Conservation (phyloP, 2,797 vertebrate species). For the Thamnophis elegans region DNA sequence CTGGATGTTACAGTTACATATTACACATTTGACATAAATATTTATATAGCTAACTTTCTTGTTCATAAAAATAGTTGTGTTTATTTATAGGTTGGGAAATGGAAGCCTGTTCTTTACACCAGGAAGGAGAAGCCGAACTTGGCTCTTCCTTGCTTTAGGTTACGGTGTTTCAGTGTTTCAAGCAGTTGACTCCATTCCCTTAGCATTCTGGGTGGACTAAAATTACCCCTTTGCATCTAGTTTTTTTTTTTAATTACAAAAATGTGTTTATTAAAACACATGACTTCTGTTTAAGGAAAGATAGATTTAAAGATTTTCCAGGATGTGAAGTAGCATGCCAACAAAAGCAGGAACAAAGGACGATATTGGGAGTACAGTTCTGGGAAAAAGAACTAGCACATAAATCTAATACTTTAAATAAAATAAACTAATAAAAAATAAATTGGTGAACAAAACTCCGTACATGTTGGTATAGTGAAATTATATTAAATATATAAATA, state of each 20-base stretch:
- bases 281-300: not conserved
- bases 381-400: slow-evolving; percentile 3
- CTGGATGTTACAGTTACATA: not conserved
- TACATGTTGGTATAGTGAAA: not conserved
- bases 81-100: not conserved
- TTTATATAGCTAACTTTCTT: not conserved
- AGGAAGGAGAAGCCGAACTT: not conserved
- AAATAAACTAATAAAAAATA: not conserved
- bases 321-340: slow-evolving; percentile 5
- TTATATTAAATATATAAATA: not conserved
- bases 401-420: not conserved
- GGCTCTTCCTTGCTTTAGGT: not conserved
- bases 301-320: not conserved
- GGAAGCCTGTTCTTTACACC: not conserved
- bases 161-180: not conserved
- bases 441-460: slow-evolving; percentile 17
- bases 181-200: not conserved
- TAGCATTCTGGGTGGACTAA: not conserved
- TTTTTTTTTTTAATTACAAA: not conserved
- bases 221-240: not conserved
- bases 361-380: slow-evolving; percentile 8
- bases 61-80: too few species aligned
- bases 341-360: not conserved
- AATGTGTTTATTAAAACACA: not conserved
- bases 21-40: not conserved